Base-by-base conservation (phyloP, 1,140 invertebrate genomes). In the Pemphigus obesinymphae region DNA sequence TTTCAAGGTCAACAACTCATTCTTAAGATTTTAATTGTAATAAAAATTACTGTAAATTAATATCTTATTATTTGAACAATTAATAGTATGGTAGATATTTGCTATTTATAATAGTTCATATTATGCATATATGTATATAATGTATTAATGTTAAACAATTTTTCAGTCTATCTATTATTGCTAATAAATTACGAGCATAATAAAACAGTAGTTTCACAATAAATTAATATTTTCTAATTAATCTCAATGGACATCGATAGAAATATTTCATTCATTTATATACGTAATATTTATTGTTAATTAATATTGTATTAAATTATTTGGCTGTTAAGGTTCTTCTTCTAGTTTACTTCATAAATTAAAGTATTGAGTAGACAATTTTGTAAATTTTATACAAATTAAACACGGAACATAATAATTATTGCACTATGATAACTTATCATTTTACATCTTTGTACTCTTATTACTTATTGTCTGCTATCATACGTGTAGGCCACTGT, bases 141-240 rank as follows among this genome's bases (percentile, higher is more conserved):
- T 45, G 13, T 11, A 37, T 43, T 40, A 15, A 29, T 50, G 26
- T 73, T 50, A n/a, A 34, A 73, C 17, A 73, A n/a, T n/a, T n/a
- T 72, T 48, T 20, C 15, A 3, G 26, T 73, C 10, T 7, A 48
- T 73, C 1, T 50, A 31, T 73, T n/a, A 50, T 73, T 50, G 26
- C 17, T 45, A 45, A 70, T 70, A 26, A 70, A 70, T 55, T 29
- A n/a, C n/a, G n/a, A n/a, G n/a, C n/a, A 50, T 73, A 73, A 73
- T 72, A 72, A 31, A 72, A 17, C 43, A 66, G 0, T 7, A 45
- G 23, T 70, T 70, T 70, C 40, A 31, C 26, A 73, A 73, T 73
- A 15, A 31, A 31, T 31, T 40, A 17, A 26, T 20, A 20, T 73
- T 31, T 31, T 73, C 68, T n/a, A 48, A 73, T 73, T 73, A 50